Conservation (phyloP, 1,140 invertebrate genomes). For the Drosophila rufa region DNA sequence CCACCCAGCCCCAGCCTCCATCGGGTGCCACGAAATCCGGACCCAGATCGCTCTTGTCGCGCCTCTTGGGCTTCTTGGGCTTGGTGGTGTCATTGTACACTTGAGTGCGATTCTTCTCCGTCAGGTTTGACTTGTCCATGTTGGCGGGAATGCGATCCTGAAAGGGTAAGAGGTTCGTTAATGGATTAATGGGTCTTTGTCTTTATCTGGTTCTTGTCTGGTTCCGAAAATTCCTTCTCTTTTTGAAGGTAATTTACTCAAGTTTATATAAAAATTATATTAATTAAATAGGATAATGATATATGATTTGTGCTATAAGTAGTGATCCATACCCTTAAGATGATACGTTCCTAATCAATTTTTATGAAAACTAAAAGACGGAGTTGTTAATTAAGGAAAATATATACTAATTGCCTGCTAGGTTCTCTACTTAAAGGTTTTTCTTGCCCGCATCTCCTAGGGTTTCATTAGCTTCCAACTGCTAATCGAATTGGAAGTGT, state of each 20-base stretch:
- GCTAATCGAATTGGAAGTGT: conserved; percentile 11
- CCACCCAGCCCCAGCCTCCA: conserved; percentile 83
- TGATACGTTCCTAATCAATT: too few relatives aligned
- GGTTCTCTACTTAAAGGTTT: background rate
- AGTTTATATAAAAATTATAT: too few relatives aligned
- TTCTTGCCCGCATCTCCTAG: background rate
- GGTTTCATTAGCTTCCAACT: background rate
- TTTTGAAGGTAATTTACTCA: too few relatives aligned
- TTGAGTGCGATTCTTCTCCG: conserved; percentile 66
- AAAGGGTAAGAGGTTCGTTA: conserved; percentile 2
- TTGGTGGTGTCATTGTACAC: conserved; percentile 78
- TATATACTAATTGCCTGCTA: background rate
- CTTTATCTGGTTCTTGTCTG: background rate
- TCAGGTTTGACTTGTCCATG: conserved; percentile 69
- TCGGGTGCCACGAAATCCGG: conserved; percentile 82
- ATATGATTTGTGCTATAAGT: too few relatives aligned
- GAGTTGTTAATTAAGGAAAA: too few relatives aligned
- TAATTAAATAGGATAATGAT: too few relatives aligned
- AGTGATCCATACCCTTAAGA: too few relatives aligned
- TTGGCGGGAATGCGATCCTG: background rate
- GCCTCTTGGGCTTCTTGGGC: conserved; percentile 74
- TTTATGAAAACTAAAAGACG: background rate
- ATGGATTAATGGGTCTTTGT: background rate
- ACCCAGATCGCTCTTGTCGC: conserved; percentile 80
- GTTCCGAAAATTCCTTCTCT: too few relatives aligned